A percentile compares a stretch with the other conserved stretches of the same genome.
Conservation (phyloP, 2,113 vertebrate species). For the Campylomormyrus numenius region DNA sequence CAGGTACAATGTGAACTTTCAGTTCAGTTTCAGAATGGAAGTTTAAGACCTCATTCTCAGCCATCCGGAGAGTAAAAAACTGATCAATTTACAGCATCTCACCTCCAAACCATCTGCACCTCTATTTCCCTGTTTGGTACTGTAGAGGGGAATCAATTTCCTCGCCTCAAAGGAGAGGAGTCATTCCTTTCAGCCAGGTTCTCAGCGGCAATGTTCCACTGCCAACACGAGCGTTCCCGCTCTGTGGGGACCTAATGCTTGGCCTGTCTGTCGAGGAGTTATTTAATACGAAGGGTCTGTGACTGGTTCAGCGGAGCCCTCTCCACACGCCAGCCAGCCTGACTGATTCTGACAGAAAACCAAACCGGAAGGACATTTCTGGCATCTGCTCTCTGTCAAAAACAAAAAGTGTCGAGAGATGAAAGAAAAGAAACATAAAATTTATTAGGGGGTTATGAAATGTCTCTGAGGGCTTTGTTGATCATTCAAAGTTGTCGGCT, state of each 20-base stretch:
- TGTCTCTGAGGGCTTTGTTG: not conserved
- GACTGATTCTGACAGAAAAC: not conserved
- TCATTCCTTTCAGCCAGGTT: not conserved
- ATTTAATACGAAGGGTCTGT: not conserved
- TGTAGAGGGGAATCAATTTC: not conserved
- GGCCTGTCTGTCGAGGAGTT: not conserved
- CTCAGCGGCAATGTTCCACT: not conserved
- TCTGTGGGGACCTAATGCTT: not conserved
- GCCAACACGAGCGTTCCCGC: not conserved
- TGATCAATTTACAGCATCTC: not conserved
- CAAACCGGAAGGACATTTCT: not conserved
- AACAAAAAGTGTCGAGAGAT: not conserved
- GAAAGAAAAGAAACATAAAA: not conserved
- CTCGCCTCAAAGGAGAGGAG: not conserved
- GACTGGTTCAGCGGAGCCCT: not conserved
- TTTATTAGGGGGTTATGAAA: not conserved
- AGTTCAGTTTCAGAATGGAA: not conserved
- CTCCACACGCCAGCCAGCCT: not conserved
- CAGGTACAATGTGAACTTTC: not conserved
- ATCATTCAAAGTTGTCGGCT: not conserved
- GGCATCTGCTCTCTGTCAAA: not conserved
- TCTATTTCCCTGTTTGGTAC: not conserved
- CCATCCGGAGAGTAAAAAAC: not conserved
- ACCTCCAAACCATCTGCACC: not conserved
- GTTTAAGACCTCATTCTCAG: not conserved